phyloP scores from a whole-genome alignment of 2,797 vertebrate species.

The Enteromius mattozi region DNA sequence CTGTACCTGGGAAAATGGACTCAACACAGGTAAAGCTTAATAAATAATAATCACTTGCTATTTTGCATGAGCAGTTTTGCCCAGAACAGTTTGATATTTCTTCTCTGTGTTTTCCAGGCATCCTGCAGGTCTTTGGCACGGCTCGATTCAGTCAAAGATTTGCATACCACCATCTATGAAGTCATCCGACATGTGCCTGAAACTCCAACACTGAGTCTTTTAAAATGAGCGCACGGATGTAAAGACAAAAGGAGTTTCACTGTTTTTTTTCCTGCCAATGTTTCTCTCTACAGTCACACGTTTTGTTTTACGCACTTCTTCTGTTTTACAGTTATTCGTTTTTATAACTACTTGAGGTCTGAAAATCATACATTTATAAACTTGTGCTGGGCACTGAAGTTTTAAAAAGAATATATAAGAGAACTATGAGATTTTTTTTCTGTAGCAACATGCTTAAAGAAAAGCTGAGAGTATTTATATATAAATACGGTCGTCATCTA shows the following conservation, averaged over 20 bases:
- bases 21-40: constrained; percentile 79
- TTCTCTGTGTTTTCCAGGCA: constrained; percentile 74
- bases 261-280: neutral
- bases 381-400: constrained; percentile 35
- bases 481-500: constrained; percentile 37
- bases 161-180: constrained; percentile 91
- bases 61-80: constrained; percentile 32
- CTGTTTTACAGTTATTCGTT: neutral
- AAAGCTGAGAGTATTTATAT: constrained; percentile 58
- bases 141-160: constrained; percentile 79
- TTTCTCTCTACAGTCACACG: constrained; percentile 5
- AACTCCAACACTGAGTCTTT: constrained; percentile 77
- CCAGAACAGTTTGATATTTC: constrained; percentile 33
- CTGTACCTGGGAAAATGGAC: constrained; percentile 85
- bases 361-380: neutral
- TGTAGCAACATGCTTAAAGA: neutral
- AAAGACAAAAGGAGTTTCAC: neutral
- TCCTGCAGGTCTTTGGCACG: constrained; percentile 78
- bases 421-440: neutral
- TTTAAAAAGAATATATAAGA: constrained; percentile 14
- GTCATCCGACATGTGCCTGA: constrained; percentile 91
- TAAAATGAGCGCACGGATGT: constrained; percentile 73
- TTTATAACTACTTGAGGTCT: constrained; percentile 22
- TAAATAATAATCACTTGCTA: neutral
- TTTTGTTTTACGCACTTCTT: constrained; percentile 6